Evolutionary conservation across 2,888 invertebrate genomes (phyloP), one percentile per base, ranked within the genome.

Genomic region (Epiblema foenella): DNA sequence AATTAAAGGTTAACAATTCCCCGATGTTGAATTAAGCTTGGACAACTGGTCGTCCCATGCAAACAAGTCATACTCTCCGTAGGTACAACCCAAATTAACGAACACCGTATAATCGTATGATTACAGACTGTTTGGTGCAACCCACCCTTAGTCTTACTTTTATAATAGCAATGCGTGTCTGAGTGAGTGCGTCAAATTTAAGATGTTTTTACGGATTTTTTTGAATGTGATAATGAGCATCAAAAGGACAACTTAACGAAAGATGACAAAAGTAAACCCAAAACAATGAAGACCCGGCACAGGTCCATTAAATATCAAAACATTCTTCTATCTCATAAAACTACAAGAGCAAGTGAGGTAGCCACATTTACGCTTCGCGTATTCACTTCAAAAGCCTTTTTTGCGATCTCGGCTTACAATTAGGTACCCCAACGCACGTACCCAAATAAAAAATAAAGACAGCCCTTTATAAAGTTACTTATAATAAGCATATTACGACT

Each of bases 381-480:
- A 60, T 39, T 59, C 24, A 60, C 65, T 37, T 70, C 65, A 70
- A 70, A 59, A 58, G 59, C 51, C 57, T 69, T 69, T 68, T 62
- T 52, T 68, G 66, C 51, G 60, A 68, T 67, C 63, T 63, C 51
- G n/a, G 57, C 46, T 33, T 57, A 72, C 72, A 72, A 58, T 68
- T 42, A 60, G 60, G 24, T 24, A 52, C 52, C 37, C 62, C 57
- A 20, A 63, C 42, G 12, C 54, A 33, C 18, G 24, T 24, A 49
- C n/a, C 18, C 42, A 54, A 46, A 9, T 10, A 51, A 37, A 64
- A 17, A 29, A 39, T 29, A 37, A 49, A 42, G 12, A 0, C 8
- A 24, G 37, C 33, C 46, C 5, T 60, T 51, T 57, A 8, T 64
- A 56, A 59, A n/a, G 15, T 11, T 17, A 54, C 12, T 20, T 66